phyloP scores from a whole-genome alignment of 2,797 vertebrate species.

The Sciurus vulgaris region DNA sequence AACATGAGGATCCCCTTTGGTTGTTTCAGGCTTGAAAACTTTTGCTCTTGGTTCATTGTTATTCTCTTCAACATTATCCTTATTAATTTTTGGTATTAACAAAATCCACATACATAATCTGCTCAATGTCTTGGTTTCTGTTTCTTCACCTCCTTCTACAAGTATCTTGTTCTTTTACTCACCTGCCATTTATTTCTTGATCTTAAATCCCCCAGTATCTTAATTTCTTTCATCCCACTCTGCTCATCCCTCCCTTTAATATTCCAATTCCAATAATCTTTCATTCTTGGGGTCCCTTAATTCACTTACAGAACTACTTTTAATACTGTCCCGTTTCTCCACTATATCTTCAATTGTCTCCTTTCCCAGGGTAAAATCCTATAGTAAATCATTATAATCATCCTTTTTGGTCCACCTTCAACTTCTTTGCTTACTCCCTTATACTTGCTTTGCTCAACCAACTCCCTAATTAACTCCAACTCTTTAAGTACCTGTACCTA shows the following conservation, averaged over 20 bases:
- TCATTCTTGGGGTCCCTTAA: background rate
- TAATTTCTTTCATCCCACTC: background rate
- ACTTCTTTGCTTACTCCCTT: background rate
- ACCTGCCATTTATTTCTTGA: background rate
- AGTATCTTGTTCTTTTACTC: background rate
- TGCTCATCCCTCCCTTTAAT: background rate
- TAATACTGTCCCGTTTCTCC: background rate
- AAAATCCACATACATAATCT: background rate
- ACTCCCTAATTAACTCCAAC: background rate
- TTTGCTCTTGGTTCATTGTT: background rate
- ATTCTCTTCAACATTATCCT: background rate
- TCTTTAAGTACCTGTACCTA: background rate
- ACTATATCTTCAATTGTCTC: background rate
- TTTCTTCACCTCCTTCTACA: background rate
- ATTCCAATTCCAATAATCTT: background rate
- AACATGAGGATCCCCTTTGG: background rate
- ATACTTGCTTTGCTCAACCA: background rate
- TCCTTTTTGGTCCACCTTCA: background rate
- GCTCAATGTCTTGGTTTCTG: background rate
- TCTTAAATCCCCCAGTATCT: background rate
- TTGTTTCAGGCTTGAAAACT: background rate
- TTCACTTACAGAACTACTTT: background rate
- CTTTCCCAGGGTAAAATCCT: background rate
- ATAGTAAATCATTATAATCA: background rate
- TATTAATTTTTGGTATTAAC: background rate